phyloP scores from a whole-genome alignment of 2,797 vertebrate species.

The Macroramphosus scolopax region DNA sequence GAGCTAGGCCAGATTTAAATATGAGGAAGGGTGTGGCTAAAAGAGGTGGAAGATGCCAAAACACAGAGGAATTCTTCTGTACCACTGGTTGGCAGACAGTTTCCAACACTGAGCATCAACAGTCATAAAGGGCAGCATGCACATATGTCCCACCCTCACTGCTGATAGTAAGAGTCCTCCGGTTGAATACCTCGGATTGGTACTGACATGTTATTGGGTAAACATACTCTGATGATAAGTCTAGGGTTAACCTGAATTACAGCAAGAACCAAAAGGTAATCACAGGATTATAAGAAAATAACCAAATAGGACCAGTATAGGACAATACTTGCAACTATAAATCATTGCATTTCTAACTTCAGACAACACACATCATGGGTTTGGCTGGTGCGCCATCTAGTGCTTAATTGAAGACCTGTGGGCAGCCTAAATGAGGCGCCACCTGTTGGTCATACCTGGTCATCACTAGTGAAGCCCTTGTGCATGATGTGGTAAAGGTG shows the following conservation, averaged over 20 bases:
- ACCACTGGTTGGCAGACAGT: conserved; percentile 33
- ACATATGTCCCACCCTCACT: conserved; percentile 1
- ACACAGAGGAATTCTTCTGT: conserved; percentile 36
- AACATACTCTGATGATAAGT: neutral
- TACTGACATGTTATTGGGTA: neutral
- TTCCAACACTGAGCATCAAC: conserved; percentile 4
- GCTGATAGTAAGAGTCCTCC: neutral
- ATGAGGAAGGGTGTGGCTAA: conserved; percentile 54
- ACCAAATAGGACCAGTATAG: conserved; percentile 7
- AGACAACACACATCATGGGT: conserved; percentile 2
- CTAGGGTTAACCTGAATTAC: neutral
- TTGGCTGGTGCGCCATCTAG: conserved; percentile 59
- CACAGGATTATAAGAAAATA: neutral
- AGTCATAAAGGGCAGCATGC: conserved; percentile 3
- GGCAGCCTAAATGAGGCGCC: conserved; percentile 4
- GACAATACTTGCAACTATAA: conserved; percentile 8
- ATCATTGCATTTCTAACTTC: neutral
- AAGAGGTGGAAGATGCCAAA: conserved; percentile 58
- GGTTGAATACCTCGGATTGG: neutral
- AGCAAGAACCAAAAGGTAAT: conserved; percentile 11
- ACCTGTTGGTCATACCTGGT: conserved; percentile 84
- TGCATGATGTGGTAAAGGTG: conserved; percentile 96
- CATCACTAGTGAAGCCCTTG: conserved; percentile 88
- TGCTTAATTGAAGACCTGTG: conserved; percentile 17
- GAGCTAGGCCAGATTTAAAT: conserved; percentile 53